A percentile compares a stretch with the other conserved stretches of the same genome.
Conservation (phyloP, 2,888 invertebrate species). For the Digitonthophagus gazella region DNA sequence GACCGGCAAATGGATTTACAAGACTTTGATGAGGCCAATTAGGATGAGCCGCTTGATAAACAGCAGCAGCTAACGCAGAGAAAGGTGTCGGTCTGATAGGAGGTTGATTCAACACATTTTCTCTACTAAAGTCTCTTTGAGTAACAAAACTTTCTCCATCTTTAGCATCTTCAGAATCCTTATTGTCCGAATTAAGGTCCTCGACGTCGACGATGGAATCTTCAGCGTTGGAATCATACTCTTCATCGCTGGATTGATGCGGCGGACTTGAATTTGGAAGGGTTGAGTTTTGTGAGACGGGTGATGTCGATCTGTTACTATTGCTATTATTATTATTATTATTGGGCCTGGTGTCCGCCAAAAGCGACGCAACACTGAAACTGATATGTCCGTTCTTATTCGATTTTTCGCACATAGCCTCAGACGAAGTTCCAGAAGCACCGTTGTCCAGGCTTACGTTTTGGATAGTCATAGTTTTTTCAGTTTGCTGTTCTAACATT, state of each 20-base stretch:
- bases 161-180: constrained; percentile 37
- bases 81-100: constrained; percentile 77
- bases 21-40: constrained; percentile 62
- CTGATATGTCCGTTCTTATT: constrained; percentile 66
- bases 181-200: constrained; percentile 64
- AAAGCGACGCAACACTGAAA: constrained; percentile 85
- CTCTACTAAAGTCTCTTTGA: constrained; percentile 41
- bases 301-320: constrained; percentile 49
- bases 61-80: constrained; percentile 70
- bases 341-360: constrained; percentile 74
- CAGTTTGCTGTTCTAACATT: constrained; percentile 43
- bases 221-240: constrained; percentile 69
- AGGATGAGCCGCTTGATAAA: constrained; percentile 53
- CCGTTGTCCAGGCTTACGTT: constrained; percentile 48
- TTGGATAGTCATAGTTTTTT: constrained; percentile 69
- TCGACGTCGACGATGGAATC: constrained; percentile 77
- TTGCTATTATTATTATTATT: not conserved
- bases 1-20: constrained; percentile 57
- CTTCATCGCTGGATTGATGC: constrained; percentile 57
- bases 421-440: constrained; percentile 34
- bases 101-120: constrained; percentile 50
- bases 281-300: constrained; percentile 55
- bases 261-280: constrained; percentile 44
- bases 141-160: constrained; percentile 49
- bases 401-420: constrained; percentile 44